Conservation (phyloP, 2,797 vertebrate species). For the Pangasius larnaudii region DNA sequence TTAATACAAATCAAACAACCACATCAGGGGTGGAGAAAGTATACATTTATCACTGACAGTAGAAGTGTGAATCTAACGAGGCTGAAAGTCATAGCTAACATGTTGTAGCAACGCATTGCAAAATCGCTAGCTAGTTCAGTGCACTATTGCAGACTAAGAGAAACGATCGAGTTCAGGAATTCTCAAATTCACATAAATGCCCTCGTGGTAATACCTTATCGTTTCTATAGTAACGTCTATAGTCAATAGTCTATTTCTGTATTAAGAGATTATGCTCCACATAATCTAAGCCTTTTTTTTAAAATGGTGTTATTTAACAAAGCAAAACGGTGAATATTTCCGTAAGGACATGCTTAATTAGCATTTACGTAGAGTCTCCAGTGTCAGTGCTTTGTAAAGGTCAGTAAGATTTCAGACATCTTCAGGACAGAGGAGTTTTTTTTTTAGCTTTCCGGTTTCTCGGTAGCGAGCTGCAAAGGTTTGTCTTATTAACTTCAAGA, state of each 20-base stretch:
- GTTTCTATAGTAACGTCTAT: neutral
- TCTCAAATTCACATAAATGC: neutral
- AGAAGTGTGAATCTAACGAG: neutral
- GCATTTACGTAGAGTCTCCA: neutral
- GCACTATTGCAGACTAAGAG: neutral
- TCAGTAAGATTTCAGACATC: neutral
- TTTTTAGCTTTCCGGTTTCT: neutral
- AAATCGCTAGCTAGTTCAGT: neutral
- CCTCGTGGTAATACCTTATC: neutral
- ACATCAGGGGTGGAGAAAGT: neutral
- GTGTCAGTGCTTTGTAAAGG: neutral
- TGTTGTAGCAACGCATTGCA: neutral
- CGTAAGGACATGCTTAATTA: neutral
- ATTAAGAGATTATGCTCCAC: too few relatives aligned
- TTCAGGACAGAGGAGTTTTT: neutral
- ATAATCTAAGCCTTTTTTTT: neutral
- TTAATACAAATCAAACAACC: slow-evolving; percentile 23
- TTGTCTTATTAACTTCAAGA: neutral
- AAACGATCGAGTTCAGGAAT: neutral
- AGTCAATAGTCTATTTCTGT: too few relatives aligned
- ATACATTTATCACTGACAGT: neutral
- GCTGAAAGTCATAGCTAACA: neutral
- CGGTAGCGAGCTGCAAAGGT: neutral
- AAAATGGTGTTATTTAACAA: neutral
- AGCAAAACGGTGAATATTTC: neutral